Base-by-base conservation (phyloP, 2,888 invertebrate genomes). In the Ormyrus nitidulus region DNA sequence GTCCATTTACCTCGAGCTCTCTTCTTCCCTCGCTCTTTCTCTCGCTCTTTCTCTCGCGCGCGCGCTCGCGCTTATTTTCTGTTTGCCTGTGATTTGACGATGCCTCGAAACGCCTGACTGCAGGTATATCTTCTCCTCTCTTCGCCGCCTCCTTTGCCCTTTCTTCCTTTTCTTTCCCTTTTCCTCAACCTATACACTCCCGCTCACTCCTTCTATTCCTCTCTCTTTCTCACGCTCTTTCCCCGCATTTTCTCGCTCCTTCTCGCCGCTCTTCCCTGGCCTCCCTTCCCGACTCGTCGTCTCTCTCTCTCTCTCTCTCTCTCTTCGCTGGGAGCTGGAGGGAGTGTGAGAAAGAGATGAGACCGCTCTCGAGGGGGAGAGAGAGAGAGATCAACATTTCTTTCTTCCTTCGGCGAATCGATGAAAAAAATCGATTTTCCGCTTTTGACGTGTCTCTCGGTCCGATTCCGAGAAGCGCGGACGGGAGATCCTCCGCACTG, bases 61-160 rank as follows among this genome's bases (percentile, higher is more conserved):
- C 46, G 10, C 64, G 34, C 51, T n/a, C 13, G 13, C 69, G 58
- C 70, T 74, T 77, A 69, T 75, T 77, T 77, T 81, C 77, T 79
- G 81, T 81, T 81, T 81, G 81, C 78, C 81, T 81, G 81, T 79
- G 81, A 81, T 81, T 81, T 81, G 81, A 81, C 79, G 79, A 79
- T 81, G 81, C 75, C 78, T 62, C 72, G 73, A 59, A 72, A 78
- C 66, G 70, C 74, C 59, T 51, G 74, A 58, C 73, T 80, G 69
- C 77, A 44, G 78, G 77, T 81, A 81, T 81, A 80, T 80, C 65
- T 61, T 53, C 77, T 77, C 76, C 48, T 68, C 70, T 64, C 56
- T 51, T 61, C 68, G 59, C 65, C 65, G 59, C 79, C 53, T 75
- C 56, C 66, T 76, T 19, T 75, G 54, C 71, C 69, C 81, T 81